Percentiles rank a stretch among this genome's conserved stretches.
Evolutionary conservation across 2,888 invertebrate species (phyloP).

Genomic region (Horisme vitalbata): DNA sequence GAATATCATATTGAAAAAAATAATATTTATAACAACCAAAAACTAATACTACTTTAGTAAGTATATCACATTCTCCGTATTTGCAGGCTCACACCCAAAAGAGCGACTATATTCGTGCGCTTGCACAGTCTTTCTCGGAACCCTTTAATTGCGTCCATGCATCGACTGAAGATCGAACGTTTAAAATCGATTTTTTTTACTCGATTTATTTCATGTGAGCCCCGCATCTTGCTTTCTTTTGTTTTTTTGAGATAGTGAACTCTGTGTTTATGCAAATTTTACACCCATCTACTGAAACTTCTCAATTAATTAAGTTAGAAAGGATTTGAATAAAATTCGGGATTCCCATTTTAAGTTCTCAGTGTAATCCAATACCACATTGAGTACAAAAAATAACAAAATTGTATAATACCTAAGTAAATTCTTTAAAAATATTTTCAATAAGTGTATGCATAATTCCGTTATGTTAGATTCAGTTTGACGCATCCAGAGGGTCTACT

Average conservation of each 20-base stretch:
- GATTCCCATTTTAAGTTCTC: too few species aligned
- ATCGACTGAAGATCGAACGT: conserved; percentile 74
- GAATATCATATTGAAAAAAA: too few species aligned
- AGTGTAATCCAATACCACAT: too few species aligned
- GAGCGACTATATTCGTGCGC: conserved; percentile 57
- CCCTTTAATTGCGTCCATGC: conserved; percentile 79
- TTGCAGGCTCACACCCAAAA: conserved; percentile 45
- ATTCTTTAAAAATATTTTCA: too few species aligned
- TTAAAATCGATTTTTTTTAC: conserved; percentile 81
- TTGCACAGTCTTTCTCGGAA: conserved; percentile 72
- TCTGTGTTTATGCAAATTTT: conserved; percentile 80
- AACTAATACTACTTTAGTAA: background rate
- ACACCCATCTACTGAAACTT: conserved; percentile 78
- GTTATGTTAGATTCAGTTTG: too few species aligned
- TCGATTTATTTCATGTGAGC: conserved; percentile 76
- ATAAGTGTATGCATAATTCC: too few species aligned
- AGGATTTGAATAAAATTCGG: conserved; percentile 32
- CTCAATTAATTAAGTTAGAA: conserved; percentile 71
- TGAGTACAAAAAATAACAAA: too few species aligned
- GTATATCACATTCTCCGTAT: conserved; percentile 29
- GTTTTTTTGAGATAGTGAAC: conserved; percentile 71
- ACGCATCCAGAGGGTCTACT: too few species aligned
- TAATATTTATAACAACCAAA: too few species aligned
- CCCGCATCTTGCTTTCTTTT: conserved; percentile 69
- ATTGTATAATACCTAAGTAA: too few species aligned